Conservation (phyloP, 1,140 invertebrate species). For the Orius laevigatus region DNA sequence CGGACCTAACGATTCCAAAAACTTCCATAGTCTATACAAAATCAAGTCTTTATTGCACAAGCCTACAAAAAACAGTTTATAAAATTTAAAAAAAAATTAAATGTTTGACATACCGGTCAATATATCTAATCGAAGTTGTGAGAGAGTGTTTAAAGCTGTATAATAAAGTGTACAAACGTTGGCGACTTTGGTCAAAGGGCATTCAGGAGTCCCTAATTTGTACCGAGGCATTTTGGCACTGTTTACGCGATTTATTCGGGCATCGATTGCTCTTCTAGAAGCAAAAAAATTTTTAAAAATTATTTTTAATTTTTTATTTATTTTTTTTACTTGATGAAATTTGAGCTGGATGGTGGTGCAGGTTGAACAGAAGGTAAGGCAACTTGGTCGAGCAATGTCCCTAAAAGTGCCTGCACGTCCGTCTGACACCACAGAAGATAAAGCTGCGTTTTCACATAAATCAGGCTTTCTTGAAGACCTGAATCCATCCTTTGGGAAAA, state of each 20-base stretch:
- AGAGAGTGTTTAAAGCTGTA: constrained; percentile 72
- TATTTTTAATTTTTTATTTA: neutral
- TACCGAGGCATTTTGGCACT: constrained; percentile 16
- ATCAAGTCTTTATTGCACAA: constrained; percentile 86
- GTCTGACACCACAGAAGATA: constrained; percentile 68
- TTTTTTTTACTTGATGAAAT: constrained; percentile 19
- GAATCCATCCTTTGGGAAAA: constrained; percentile 72
- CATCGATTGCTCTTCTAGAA: constrained; percentile 32
- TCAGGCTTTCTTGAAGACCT: constrained; percentile 67
- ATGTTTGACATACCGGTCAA: constrained; percentile 69
- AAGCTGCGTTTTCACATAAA: constrained; percentile 63
- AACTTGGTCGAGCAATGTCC: constrained; percentile 27
- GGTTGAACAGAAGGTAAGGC: constrained; percentile 8
- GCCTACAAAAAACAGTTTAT: constrained; percentile 35
- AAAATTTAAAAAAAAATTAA: constrained; percentile 4
- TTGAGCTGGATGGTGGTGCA: constrained; percentile 11
- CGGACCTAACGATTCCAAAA: constrained; percentile 72
- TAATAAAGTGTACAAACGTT: constrained; percentile 83
- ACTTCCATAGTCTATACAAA: constrained; percentile 79
- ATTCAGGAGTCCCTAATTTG: constrained; percentile 20
- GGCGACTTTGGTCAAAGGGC: constrained; percentile 42
- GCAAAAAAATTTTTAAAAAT: constrained; percentile 17
- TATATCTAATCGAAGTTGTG: constrained; percentile 85
- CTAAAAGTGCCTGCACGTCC: constrained; percentile 35
- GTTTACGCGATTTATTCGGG: constrained; percentile 28